Evolutionary conservation across 1,140 invertebrate genomes (phyloP), one percentile per base, ranked within the genome.

Genomic region (Achroia grisella): DNA sequence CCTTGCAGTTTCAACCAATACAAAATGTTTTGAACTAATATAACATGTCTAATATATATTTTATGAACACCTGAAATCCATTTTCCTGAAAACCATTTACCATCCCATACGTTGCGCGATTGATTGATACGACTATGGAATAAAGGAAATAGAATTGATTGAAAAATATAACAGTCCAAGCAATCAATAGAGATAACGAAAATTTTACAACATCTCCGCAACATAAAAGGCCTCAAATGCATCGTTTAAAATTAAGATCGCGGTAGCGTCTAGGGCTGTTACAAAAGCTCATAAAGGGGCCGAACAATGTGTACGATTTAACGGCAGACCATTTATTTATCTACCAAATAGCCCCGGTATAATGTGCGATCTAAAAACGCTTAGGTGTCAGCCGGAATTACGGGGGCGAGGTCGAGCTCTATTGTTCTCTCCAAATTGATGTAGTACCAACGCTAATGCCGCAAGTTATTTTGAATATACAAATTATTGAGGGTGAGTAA

Each of bases 311-410:
- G 36, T 11, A 39, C 36, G 17, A 39, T 39, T 39, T 39, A 39
- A 39, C 23, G 36, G n/a, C n/a, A 17, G 8, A 8, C 39, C 39
- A 27, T 44, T 44, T 44, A 33, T 44, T 44, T 44, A 44, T 44
- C 32, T 44, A 8, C 41, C 31, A 14, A 44, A 33, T 44, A 10
- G 14, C 12, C 28, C 30, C 11, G 17, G 30, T 32, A 32, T 41
- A 44, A 35, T 44, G 41, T 44, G 32, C 33, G 27, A 36, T 44
- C 34, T 17, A 44, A 36, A 44, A 44, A 14, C 33, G 43, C 33
- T 44, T 44, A 36, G 33, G 17, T 36, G 33, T 37, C 39, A 40
- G 23, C 10, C 10, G 43, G 43, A 44, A 44, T 36, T 36, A 36
- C 10, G 34, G 13, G 43, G 34, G 43, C 13, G 41, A 32, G 17